Percentiles rank a stretch among this genome's conserved stretches.
Evolutionary conservation across 2,797 vertebrate species (phyloP).

Genomic region (Gymnothorax reevesii): DNA sequence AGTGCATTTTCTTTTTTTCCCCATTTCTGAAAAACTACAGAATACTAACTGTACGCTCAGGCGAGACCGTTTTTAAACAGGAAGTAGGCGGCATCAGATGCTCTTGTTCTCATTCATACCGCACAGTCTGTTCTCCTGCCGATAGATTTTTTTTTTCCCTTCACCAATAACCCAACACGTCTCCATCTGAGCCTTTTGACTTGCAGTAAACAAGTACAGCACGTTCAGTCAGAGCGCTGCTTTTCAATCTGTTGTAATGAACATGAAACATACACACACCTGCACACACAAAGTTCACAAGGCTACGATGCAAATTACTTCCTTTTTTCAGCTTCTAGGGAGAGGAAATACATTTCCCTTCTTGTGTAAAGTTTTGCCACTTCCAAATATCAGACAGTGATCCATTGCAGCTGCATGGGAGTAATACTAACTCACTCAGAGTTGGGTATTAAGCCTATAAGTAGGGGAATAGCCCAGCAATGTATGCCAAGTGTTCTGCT

Average conservation of each 20-base stretch:
- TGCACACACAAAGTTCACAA: neutral
- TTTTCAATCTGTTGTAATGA: neutral
- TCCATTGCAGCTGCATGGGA: no score
- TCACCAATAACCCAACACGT: neutral
- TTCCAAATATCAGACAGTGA: no score
- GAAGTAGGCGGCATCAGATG: conserved; percentile 62
- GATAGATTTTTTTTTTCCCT: neutral
- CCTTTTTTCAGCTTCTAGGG: neutral
- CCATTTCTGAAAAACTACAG: neutral
- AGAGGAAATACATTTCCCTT: neutral
- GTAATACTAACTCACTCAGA: no score
- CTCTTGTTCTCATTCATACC: conserved; percentile 59
- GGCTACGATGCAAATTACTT: neutral
- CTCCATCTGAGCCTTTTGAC: neutral
- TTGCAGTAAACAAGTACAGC: neutral
- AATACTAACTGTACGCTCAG: conserved; percentile 18
- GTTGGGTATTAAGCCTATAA: neutral
- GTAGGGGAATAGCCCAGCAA: neutral
- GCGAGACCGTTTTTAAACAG: conserved; percentile 52
- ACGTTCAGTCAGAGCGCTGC: neutral
- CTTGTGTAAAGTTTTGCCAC: neutral
- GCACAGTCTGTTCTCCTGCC: conserved; percentile 23
- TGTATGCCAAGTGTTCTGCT: neutral
- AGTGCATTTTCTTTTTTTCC: conserved; percentile 30
- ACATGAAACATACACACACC: neutral